Conservation (phyloP, 2,888 invertebrate genomes). For the Parnassius mnemosyne region DNA sequence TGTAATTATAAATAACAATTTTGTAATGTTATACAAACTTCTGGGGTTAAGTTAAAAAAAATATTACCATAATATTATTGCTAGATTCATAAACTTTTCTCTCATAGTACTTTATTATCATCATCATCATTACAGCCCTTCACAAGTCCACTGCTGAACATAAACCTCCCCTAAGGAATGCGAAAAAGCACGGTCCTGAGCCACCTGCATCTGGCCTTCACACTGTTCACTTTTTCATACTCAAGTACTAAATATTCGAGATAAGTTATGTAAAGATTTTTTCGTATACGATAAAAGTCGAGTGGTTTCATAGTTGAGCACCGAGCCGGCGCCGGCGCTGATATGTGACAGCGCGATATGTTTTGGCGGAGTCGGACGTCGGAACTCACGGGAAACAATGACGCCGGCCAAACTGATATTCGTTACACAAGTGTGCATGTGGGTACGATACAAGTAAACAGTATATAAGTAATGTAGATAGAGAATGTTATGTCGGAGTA, state of each 20-base stretch:
- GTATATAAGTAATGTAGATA: conserved; percentile 16
- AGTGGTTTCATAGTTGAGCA: conserved; percentile 26
- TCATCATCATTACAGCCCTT: too few species aligned
- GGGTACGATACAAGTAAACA: conserved; percentile 34
- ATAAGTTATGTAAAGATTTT: conserved; percentile 9
- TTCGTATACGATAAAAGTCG: conserved; percentile 28
- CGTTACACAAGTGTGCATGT: conserved; percentile 7
- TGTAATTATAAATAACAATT: too few species aligned
- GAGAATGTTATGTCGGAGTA: conserved; percentile 3
- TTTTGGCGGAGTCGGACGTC: conserved; percentile 37
- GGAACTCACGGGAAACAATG: conserved; percentile 27
- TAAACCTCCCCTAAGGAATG: too few species aligned
- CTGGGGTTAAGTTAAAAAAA: too few species aligned
- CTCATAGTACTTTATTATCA: too few species aligned
- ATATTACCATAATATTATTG: too few species aligned
- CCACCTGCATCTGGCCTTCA: too few species aligned
- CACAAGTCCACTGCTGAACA: too few species aligned
- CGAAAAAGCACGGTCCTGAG: too few species aligned
- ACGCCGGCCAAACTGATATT: conserved; percentile 35
- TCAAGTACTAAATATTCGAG: not conserved
- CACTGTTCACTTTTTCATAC: too few species aligned
- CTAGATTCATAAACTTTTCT: too few species aligned
- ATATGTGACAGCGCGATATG: conserved; percentile 55
- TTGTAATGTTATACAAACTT: too few species aligned
- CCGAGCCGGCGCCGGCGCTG: conserved; percentile 40